These are phyloP conservation scores for Takifugu rubripes DNA, from an alignment of 2,797 vertebrate species.

Conservation along the genomic window DNA sequence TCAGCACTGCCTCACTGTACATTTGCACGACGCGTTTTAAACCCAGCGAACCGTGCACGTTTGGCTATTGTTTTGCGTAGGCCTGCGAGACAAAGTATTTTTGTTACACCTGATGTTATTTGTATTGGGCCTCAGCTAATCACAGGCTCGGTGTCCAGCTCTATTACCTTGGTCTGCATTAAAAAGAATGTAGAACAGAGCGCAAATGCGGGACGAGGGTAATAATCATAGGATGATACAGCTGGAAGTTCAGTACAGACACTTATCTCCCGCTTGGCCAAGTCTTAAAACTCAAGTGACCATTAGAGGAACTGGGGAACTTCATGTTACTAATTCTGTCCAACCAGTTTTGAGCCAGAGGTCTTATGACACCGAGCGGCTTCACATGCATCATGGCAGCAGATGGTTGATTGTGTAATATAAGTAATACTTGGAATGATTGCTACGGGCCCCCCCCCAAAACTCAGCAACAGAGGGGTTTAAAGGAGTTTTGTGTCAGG, in stretches of 20 bases:
- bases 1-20: constrained; percentile 1
- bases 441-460: constrained; percentile 2
- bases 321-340: background rate
- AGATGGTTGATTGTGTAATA: background rate
- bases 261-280: too few species aligned
- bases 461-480: constrained; percentile 29
- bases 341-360: background rate
- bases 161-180: background rate
- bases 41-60: constrained; percentile 10
- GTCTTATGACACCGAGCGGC: background rate
- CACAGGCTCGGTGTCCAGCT: background rate
- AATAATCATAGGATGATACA: too few species aligned
- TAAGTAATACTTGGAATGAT: background rate
- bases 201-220: too few species aligned
- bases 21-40: constrained; percentile 1
- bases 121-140: background rate
- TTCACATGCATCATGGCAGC: background rate
- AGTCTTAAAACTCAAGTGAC: too few species aligned
- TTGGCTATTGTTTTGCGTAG: constrained; percentile 21
- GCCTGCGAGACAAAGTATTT: constrained; percentile 25
- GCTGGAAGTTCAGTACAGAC: too few species aligned
- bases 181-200: too few species aligned
- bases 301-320: background rate
- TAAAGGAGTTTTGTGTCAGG: constrained; percentile 25
- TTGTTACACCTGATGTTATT: constrained; percentile 23